A percentile compares a stretch with the other conserved stretches of the same genome.
Evolutionary conservation across 2,797 vertebrate species (phyloP).

Genomic region (Selene dorsalis): DNA sequence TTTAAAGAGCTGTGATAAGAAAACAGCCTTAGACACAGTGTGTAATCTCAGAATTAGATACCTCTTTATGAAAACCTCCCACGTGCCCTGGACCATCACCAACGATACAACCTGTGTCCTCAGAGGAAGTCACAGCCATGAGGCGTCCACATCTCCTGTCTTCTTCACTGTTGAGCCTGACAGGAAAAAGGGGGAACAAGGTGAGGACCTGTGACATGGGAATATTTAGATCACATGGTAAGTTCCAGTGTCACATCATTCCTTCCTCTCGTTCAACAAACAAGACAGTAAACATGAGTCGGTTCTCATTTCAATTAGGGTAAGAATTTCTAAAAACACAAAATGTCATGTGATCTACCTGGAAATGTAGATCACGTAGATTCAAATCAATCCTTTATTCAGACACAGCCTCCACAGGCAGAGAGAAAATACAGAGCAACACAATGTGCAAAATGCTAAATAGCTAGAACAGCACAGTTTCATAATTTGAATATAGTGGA

Average conservation of each 20-base stretch:
- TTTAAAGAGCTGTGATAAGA: background rate
- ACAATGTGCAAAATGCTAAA: slow-evolving; percentile 1
- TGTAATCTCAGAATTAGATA: background rate
- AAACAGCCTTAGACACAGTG: background rate
- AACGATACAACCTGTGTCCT: background rate
- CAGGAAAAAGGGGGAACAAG: background rate
- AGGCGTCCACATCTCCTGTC: too few species aligned
- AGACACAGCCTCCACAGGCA: background rate
- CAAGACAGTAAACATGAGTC: background rate
- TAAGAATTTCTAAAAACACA: background rate
- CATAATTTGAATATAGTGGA: slow-evolving; percentile 9
- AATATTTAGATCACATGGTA: background rate
- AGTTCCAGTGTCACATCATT: background rate
- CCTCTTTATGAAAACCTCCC: background rate
- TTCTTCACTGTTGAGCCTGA: background rate
- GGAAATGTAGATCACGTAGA: background rate
- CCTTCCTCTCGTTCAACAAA: background rate
- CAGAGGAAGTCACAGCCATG: too few species aligned
- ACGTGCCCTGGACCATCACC: background rate
- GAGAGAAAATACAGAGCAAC: background rate
- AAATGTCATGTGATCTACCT: background rate
- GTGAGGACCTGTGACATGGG: too few species aligned
- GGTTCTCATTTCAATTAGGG: background rate
- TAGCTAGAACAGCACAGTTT: background rate
- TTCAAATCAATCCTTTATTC: background rate